A percentile compares a stretch with the other conserved stretches of the same genome.
Evolutionary conservation across 2,797 vertebrate genomes (phyloP).

Genomic region (Sardinella longiceps): DNA sequence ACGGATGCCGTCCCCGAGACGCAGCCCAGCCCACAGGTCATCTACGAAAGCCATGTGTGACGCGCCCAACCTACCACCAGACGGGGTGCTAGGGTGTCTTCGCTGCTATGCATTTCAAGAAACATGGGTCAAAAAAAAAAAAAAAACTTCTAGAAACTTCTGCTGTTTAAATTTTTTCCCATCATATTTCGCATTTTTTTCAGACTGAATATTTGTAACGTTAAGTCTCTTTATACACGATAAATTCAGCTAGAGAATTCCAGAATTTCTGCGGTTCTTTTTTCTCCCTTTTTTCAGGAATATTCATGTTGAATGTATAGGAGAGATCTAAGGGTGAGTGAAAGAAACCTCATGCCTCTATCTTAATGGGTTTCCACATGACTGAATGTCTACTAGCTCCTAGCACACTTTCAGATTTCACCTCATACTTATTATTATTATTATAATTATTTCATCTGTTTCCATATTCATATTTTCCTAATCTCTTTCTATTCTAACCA

Average conservation of each 20-base stretch:
- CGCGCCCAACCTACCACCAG: not conserved
- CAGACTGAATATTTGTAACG: slow-evolving; percentile 2
- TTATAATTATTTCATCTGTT: not conserved
- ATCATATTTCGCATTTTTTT: slow-evolving; percentile 51
- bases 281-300: slow-evolving; percentile 22
- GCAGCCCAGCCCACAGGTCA: slow-evolving; percentile 72
- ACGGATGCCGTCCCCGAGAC: not conserved
- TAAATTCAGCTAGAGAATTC: slow-evolving; percentile 19
- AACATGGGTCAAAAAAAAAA: slow-evolving; percentile 44
- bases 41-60: slow-evolving; percentile 96
- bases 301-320: slow-evolving; percentile 49
- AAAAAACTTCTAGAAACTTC: not conserved
- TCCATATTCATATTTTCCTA: not conserved
- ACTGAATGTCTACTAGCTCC: not conserved
- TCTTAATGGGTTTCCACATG: not conserved
- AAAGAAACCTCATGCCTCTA: slow-evolving; percentile 6
- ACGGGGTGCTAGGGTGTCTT: slow-evolving; percentile 36
- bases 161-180: slow-evolving; percentile 45
- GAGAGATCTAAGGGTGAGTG: slow-evolving; percentile 22
- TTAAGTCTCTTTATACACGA: not conserved
- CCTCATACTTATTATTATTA: not conserved
- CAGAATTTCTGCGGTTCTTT: not conserved
- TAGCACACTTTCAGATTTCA: not conserved
- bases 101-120: slow-evolving; percentile 86
- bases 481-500: not conserved